Evolutionary conservation across 1,140 invertebrate species (phyloP), one percentile per base, ranked within the genome.

Genomic region (Adelges cooleyi): DNA sequence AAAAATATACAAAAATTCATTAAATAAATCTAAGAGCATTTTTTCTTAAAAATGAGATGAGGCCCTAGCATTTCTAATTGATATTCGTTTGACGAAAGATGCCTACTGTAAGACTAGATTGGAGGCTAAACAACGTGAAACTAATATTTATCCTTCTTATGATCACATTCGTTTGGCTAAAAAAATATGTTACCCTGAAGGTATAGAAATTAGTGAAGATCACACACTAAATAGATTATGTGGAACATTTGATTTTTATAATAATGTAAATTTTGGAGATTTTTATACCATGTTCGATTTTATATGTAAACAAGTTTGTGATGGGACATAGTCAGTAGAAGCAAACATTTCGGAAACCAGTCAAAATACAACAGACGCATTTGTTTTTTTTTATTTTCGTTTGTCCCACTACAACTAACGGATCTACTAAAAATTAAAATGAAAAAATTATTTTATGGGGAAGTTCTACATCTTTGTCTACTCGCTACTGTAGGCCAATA

Each of bases 401-500:
- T 72, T 18, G 72, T 74, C 10, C 71, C 72, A 27, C 67, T 74
- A 53, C 70, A 70, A 23, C 67, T 74, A 51, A 42, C 59, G 44
- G 42, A 25, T 15, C 25, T 59, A 51, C 48, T 44, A 44, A 13
- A 3, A 18, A 3, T 44, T 44, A n/a, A 23, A 66, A 70, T 40
- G 50, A 65, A 23, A 20, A 23, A 48, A n/a, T 48, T 49, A 44
- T 69, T 67, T 18, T 73, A 50, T 74, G 72, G 72, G 44, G 71
- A 68, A 76, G 74, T 70, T 48, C 65, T 48, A 68, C 49, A 59
- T 68, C 74, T 59, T 74, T 72, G 23, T 76, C 72, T 6, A 66
- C n/a, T n/a, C n/a, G n/a, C n/a, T n/a, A n/a, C n/a, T n/a, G n/a
- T n/a, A n/a, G n/a, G n/a, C n/a, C n/a, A 72, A 20, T 52, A 70